phyloP scores from a whole-genome alignment of 2,888 invertebrate genomes.

The Pteria penguin region DNA sequence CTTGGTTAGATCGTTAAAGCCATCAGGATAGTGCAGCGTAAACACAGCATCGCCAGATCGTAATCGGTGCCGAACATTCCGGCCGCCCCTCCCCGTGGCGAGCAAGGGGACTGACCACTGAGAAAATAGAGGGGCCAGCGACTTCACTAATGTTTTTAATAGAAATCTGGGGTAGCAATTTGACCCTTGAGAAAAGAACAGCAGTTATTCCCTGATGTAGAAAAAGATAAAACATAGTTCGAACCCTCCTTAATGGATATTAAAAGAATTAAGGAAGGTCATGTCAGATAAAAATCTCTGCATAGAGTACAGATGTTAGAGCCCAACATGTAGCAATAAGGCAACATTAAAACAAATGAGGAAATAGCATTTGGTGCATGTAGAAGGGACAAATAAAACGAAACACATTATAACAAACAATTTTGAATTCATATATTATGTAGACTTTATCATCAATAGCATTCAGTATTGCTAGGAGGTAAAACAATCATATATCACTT shows the following conservation, averaged over 20 bases:
- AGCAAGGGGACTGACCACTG: constrained; percentile 1
- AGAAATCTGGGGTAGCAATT: neutral
- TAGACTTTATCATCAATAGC: too few relatives aligned
- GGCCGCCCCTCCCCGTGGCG: neutral
- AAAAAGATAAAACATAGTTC: neutral
- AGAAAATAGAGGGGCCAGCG: constrained; percentile 4
- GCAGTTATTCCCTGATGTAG: neutral
- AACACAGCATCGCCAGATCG: too few relatives aligned
- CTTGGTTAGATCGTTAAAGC: neutral
- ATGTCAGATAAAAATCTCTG: neutral
- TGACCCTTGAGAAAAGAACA: neutral
- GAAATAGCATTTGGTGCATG: too few relatives aligned
- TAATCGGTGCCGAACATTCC: neutral
- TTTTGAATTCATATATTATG: too few relatives aligned
- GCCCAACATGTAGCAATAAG: neutral
- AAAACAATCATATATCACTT: too few relatives aligned
- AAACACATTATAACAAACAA: too few relatives aligned
- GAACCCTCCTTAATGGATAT: neutral
- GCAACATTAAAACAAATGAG: neutral
- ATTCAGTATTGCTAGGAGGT: too few relatives aligned
- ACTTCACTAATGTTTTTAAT: constrained; percentile 13
- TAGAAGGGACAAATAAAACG: too few relatives aligned
- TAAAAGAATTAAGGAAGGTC: neutral
- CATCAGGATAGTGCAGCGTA: too few relatives aligned
- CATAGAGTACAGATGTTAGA: neutral